Conservation (phyloP, 2,113 vertebrate species). For the Cettia cetti region DNA sequence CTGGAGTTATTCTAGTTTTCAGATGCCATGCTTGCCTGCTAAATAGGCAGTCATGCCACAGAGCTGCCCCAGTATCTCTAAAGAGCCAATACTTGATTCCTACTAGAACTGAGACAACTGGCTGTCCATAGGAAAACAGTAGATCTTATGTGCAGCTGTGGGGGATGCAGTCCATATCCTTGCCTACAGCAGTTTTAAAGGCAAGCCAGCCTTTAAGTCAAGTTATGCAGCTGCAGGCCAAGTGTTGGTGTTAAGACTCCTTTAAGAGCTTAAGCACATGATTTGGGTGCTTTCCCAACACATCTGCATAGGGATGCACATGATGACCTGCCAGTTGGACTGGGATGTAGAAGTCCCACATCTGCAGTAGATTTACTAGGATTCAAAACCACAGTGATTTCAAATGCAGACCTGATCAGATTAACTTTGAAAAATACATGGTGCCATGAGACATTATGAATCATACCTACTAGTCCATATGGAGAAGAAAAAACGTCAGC, state of each 20-base stretch:
- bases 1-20: not conserved
- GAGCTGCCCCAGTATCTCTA: not conserved
- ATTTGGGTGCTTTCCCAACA: not conserved
- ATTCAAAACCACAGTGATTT: not conserved
- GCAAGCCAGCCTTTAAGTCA: not conserved
- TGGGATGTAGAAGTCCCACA: conserved; percentile 5
- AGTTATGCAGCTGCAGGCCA: not conserved
- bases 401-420: not conserved
- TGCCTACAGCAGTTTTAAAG: not conserved
- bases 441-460: not conserved
- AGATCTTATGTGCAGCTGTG: not conserved
- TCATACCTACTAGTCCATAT: not conserved
- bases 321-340: conserved; percentile 26
- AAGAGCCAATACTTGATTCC: not conserved
- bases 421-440: not conserved
- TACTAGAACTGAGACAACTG: not conserved
- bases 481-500: not conserved
- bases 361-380: conserved; percentile 33
- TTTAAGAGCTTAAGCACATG: conserved; percentile 1
- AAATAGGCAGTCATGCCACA: not conserved
- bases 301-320: conserved; percentile 24
- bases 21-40: not conserved
- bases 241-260: not conserved
- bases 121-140: not conserved
- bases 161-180: not conserved